Evolutionary conservation across 2,888 invertebrate species (phyloP), one percentile per base, ranked within the genome.

Genomic region (Pheosia gnoma): DNA sequence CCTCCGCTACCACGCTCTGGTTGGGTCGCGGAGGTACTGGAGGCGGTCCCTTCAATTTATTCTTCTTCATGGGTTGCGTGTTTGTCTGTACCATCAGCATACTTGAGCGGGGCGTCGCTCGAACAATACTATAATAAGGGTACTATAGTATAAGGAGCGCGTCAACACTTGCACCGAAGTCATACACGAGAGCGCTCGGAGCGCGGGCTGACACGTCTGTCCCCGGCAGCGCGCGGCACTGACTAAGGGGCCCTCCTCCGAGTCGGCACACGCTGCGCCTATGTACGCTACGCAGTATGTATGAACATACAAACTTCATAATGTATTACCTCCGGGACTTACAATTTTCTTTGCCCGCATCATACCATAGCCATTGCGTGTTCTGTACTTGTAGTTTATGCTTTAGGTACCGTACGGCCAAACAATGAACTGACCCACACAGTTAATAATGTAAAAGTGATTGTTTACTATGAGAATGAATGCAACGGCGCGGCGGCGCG

Each of bases 1-100:
- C 96, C 88, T 96, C 96, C 61, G 96, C 96, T 61, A 96, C 95
- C 80, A 96, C 94, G 79, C 95, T 95, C 81, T 96, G 95, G 86
- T 96, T 96, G 62, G 97, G 97, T 79, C 97, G 94, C 73, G 97
- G 97, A 63, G 97, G 97, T 72, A 97, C 97, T 78, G 97, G 97
- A 74, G 97, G 97, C 71, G 96, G 96, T 66, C 96, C 95, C 81
- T 95, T 92, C 61, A 93, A 79, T 81, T 93, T 93, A 77, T 74
- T 86, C 80, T 83, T 87, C 86, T 93, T 93, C 91, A 92, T 92
- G 70, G 91, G 93, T 75, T 94, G 95, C 72, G 94, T 89, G 85
- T 94, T 95, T 75, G 93, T 94, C 82, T 94, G 93, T 80, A 94
- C 91, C 92, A 94, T 94, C 85, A 93, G 88, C 93, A 93, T 93